Evolutionary conservation across 1,140 invertebrate species (phyloP).

Genomic region (Nasonia vitripennis): DNA sequence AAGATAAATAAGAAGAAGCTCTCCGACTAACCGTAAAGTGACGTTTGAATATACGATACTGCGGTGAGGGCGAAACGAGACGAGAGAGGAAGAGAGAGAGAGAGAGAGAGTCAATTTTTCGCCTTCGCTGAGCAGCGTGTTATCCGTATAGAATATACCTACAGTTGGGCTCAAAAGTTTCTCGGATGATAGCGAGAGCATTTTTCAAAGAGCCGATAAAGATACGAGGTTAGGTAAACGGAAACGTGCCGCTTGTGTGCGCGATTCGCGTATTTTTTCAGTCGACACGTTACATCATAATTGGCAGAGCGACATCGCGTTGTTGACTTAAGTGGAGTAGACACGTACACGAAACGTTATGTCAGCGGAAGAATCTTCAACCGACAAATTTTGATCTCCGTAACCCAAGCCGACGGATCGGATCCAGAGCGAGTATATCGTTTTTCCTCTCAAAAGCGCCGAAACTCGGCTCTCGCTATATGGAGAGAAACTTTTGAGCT

Average conservation of each 20-base stretch:
- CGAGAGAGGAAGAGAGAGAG: background rate
- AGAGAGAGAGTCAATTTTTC: constrained; percentile 23
- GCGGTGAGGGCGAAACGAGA: background rate
- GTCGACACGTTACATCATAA: background rate
- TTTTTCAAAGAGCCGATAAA: background rate
- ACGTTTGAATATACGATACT: constrained; percentile 49
- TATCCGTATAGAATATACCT: no score
- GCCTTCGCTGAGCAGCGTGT: background rate
- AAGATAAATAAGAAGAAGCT: constrained; percentile 22
- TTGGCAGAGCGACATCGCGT: no score
- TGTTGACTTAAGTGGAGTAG: background rate
- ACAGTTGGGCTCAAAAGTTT: background rate
- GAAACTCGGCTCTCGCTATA: background rate
- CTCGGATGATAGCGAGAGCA: no score
- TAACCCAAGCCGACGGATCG: background rate
- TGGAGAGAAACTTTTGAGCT: background rate
- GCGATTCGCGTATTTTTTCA: background rate
- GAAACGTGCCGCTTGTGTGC: no score
- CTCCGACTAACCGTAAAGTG: constrained; percentile 14
- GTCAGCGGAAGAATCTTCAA: background rate
- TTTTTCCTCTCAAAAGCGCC: background rate
- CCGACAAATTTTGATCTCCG: background rate
- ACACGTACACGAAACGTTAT: no score
- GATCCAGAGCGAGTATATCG: no score
- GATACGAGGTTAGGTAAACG: background rate